Conservation (phyloP, 2,888 invertebrate species). For the Eudemis profundana region DNA sequence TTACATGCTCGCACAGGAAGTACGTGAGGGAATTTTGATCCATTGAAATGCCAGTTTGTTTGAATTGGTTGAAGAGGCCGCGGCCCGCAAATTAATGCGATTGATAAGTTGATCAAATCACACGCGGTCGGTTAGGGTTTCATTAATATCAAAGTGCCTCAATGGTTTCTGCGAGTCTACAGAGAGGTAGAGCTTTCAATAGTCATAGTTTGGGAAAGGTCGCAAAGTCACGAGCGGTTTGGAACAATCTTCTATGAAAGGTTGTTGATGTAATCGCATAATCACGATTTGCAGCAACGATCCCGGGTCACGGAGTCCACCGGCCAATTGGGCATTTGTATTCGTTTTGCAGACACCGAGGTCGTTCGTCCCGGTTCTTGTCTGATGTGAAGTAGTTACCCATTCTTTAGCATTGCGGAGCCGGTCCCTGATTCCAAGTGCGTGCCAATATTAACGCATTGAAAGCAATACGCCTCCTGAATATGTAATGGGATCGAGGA, state of each 20-base stretch:
- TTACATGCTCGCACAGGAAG: slow-evolving; percentile 73
- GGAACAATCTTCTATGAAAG: slow-evolving; percentile 20
- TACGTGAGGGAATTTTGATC: slow-evolving; percentile 76
- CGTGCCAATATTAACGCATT: slow-evolving; percentile 77
- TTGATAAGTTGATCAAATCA: slow-evolving; percentile 31
- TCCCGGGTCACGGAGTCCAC: slow-evolving; percentile 47
- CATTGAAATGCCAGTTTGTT: slow-evolving; percentile 63
- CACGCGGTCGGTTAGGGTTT: slow-evolving; percentile 13
- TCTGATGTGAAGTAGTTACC: slow-evolving; percentile 58
- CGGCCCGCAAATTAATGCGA: slow-evolving; percentile 35
- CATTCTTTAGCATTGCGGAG: slow-evolving; percentile 72
- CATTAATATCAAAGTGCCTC: not conserved
- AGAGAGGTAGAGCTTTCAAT: not conserved
- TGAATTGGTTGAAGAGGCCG: slow-evolving; percentile 48
- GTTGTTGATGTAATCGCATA: slow-evolving; percentile 17
- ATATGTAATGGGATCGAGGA: slow-evolving; percentile 54
- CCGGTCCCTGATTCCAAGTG: slow-evolving; percentile 67
- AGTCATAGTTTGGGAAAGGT: slow-evolving; percentile 11
- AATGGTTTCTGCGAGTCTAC: not conserved
- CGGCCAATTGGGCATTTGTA: slow-evolving; percentile 70
- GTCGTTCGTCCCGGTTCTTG: slow-evolving; percentile 84
- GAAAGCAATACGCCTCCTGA: slow-evolving; percentile 63
- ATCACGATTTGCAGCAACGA: slow-evolving; percentile 12
- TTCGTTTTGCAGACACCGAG: slow-evolving; percentile 74
- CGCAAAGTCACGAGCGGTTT: slow-evolving; percentile 8